A percentile compares a stretch with the other conserved stretches of the same genome.
These are phyloP conservation scores for Chaunax sp. DNA, from an alignment of 2,797 vertebrate genomes.

Conservation along the genomic window DNA sequence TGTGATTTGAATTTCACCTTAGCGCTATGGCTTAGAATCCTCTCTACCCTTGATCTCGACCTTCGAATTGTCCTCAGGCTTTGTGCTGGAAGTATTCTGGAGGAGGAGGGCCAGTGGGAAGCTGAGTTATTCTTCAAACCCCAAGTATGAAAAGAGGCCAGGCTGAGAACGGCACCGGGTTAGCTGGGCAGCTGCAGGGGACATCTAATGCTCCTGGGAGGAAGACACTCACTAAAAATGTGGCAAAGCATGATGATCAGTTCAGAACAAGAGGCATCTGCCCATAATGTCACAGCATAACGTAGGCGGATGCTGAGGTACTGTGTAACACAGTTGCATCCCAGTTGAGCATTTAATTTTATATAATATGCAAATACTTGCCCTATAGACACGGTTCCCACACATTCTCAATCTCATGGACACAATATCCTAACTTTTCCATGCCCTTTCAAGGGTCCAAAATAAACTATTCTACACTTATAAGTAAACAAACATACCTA, in stretches of 20 bases:
- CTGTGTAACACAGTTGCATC: constrained; percentile 11
- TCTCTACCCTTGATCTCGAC: constrained; percentile 43
- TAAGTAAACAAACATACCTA: too few species aligned
- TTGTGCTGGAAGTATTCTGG: constrained; percentile 45
- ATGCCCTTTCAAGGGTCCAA: background rate
- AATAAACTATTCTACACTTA: too few species aligned
- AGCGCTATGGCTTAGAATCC: constrained; percentile 3
- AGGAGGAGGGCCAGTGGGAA: constrained; percentile 33
- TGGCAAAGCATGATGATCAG: constrained; percentile 37
- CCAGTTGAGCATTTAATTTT: constrained; percentile 7
- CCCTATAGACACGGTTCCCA: background rate
- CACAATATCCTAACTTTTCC: too few species aligned
- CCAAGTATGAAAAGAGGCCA: constrained; percentile 43
- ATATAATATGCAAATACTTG: constrained; percentile 20
- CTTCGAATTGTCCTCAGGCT: constrained; percentile 62
- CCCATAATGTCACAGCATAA: constrained; percentile 38
- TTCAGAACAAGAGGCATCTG: constrained; percentile 25
- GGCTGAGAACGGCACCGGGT: constrained; percentile 33
- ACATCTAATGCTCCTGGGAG: constrained; percentile 48
- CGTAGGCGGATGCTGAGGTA: constrained; percentile 15
- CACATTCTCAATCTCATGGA: too few species aligned
- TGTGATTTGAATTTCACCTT: constrained; percentile 50
- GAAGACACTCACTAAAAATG: constrained; percentile 25
- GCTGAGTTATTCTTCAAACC: constrained; percentile 58
- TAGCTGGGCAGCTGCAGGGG: constrained; percentile 45